These are phyloP conservation scores for Pygocentrus nattereri DNA, from an alignment of 2,797 vertebrate genomes.

Conservation along the genomic window DNA sequence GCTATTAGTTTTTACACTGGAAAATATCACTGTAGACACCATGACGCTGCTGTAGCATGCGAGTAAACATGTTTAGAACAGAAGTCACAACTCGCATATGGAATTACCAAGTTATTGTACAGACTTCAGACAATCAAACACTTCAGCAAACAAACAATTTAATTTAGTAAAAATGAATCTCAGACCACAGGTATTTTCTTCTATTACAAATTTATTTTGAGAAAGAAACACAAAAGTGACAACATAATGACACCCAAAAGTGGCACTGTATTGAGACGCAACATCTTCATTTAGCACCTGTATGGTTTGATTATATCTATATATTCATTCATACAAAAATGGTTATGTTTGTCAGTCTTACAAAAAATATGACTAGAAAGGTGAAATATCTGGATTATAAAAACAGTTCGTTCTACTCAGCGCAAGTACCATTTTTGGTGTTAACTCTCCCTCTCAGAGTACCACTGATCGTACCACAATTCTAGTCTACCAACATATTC, in stretches of 20 bases:
- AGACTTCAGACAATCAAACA: not conserved
- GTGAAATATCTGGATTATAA: constrained; percentile 44
- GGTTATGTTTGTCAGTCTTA: constrained; percentile 48
- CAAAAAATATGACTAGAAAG: constrained; percentile 50
- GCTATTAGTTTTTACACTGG: no score
- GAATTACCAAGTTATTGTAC: not conserved
- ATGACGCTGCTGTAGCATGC: no score
- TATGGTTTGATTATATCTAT: constrained; percentile 61
- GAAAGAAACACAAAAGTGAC: constrained; percentile 75
- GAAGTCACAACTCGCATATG: not conserved
- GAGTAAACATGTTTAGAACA: no score
- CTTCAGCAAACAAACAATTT: not conserved
- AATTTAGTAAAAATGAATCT: not conserved
- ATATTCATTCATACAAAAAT: constrained; percentile 55
- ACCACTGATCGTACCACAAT: constrained; percentile 41
- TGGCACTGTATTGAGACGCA: constrained; percentile 65
- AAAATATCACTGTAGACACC: no score
- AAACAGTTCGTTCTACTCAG: constrained; percentile 43
- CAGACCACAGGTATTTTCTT: constrained; percentile 10
- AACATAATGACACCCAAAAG: constrained; percentile 68
- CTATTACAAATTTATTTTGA: constrained; percentile 81
- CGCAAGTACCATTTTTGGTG: constrained; percentile 53
- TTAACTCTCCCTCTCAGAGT: constrained; percentile 38
- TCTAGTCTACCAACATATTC: constrained; percentile 29
- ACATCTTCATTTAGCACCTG: constrained; percentile 66